Evolutionary conservation across 2,888 invertebrate species (phyloP).

Genomic region (Scaeva pyrastri): DNA sequence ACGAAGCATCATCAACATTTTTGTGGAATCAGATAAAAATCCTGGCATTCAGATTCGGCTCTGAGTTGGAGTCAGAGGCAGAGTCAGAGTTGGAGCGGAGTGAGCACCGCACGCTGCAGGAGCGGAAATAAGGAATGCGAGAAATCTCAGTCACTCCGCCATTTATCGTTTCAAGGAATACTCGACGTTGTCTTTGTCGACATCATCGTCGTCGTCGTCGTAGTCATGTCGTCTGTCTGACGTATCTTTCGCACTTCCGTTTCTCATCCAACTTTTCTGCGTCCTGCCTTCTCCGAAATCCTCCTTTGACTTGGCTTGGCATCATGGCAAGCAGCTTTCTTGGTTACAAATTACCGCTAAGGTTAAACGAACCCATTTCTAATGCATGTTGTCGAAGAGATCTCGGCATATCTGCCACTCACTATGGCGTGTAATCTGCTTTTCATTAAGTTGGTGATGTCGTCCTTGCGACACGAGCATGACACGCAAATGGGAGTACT

Average conservation of each 20-base stretch:
- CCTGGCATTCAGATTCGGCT: not conserved
- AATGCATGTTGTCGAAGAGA: slow-evolving; percentile 65
- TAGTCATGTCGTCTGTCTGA: slow-evolving; percentile 19
- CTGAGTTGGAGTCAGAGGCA: not conserved
- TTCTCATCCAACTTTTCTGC: not conserved
- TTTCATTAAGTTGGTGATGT: slow-evolving; percentile 63
- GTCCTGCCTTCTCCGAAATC: too few species aligned
- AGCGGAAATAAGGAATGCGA: slow-evolving; percentile 19
- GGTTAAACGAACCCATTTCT: slow-evolving; percentile 67
- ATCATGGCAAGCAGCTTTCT: slow-evolving; percentile 21
- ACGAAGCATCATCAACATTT: slow-evolving; percentile 49
- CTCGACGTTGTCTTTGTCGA: too few species aligned
- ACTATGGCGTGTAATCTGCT: slow-evolving; percentile 53
- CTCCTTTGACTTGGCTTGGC: too few species aligned
- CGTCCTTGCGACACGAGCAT: slow-evolving; percentile 30
- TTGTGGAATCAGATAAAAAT: slow-evolving; percentile 40
- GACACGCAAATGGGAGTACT: slow-evolving; percentile 24
- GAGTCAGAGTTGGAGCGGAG: not conserved
- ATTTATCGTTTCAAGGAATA: slow-evolving; percentile 51
- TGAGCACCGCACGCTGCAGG: slow-evolving; percentile 34
- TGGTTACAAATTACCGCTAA: slow-evolving; percentile 62
- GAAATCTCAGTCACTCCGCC: slow-evolving; percentile 60
- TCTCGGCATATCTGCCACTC: slow-evolving; percentile 38
- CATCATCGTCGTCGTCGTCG: slow-evolving; percentile 1
- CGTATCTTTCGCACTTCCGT: slow-evolving; percentile 1